A percentile compares a stretch with the other conserved stretches of the same genome.
These are phyloP conservation scores for Dipus sagitta DNA, from an alignment of 2,797 vertebrate species.

Conservation along the genomic window DNA sequence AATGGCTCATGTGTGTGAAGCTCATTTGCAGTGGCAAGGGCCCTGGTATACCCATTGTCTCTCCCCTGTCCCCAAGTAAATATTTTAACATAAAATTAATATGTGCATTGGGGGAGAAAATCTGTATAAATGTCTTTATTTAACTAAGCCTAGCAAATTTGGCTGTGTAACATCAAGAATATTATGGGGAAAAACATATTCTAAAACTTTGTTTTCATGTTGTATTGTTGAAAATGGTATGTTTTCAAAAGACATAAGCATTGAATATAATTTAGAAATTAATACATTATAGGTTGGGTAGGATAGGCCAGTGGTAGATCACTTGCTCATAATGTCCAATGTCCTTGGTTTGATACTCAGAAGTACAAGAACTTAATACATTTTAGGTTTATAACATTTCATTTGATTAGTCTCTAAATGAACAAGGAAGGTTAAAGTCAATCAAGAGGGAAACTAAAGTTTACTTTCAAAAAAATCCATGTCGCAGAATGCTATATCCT, in stretches of 20 bases:
- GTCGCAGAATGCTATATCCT: not conserved
- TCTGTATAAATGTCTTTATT: not conserved
- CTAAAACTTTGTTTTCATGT: not conserved
- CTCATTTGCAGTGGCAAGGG: no score
- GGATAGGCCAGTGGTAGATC: not conserved
- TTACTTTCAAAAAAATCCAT: not conserved
- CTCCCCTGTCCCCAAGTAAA: no score
- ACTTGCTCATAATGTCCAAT: not conserved
- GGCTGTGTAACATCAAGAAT: not conserved
- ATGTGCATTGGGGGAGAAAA: not conserved
- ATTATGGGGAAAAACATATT: not conserved
- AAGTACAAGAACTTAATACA: not conserved
- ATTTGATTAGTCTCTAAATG: not conserved
- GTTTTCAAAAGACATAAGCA: not conserved
- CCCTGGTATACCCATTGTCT: no score
- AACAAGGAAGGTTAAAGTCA: not conserved
- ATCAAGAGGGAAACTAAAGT: not conserved
- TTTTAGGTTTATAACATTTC: constrained; percentile 30
- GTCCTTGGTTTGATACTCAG: not conserved
- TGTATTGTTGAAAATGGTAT: constrained; percentile 35
- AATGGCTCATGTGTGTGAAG: no score
- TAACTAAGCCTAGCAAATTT: not conserved
- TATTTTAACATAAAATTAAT: no score
- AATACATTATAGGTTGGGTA: not conserved
- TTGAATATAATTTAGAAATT: constrained; percentile 22